Base-by-base conservation (phyloP, 1,140 invertebrate species). In the Scaptomyza montana region DNA sequence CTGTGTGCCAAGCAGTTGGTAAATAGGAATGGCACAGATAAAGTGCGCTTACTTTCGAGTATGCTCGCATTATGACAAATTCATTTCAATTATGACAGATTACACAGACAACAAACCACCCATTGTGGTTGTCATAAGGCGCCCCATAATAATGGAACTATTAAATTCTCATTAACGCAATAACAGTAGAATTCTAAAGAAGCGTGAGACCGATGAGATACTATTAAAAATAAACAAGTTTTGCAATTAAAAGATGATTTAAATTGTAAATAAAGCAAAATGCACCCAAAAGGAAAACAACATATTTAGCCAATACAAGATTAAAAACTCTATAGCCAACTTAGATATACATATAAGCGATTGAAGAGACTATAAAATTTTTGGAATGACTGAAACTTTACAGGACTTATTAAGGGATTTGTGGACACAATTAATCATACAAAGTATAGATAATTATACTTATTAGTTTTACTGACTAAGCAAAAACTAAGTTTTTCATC, bases 41-140 rank as follows among this genome's bases (percentile, higher is more conserved):
- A 74, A 68, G 63, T 50, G 49, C 41, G 45, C 47, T 82, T 82
- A 74, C 50, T 62, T 75, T 78, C 12, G 43, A 87, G 75, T 53
- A 56, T 51, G 41, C 47, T 62, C 60, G 60, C 49, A 76, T 81
- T 65, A 75, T 50, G 45, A 54, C 62, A 65, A 49, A 59, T 59
- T 66, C 62, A 51, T 47, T 72, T 76, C 45, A 73, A 78, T 78
- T 82, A 78, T 82, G 84, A 87, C 39, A 51, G 72, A 87, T 87
- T 70, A 68, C 71, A 68, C 61, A 62, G 49, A 59, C 45, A 66
- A 43, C 39, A 56, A 49, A 65, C 13, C 12, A n/a, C 21, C 21
- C 21, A 25, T 25, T 25, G 21, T 25, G 21, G 21, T 25, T 25
- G 21, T 25, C 16, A 49, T 50, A 1, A 33, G 30, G 7, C 30